A percentile compares a stretch with the other conserved stretches of the same genome.
These are phyloP conservation scores for Latrodectus elegans DNA, from an alignment of 2,888 invertebrate genomes.

Conservation along the genomic window DNA sequence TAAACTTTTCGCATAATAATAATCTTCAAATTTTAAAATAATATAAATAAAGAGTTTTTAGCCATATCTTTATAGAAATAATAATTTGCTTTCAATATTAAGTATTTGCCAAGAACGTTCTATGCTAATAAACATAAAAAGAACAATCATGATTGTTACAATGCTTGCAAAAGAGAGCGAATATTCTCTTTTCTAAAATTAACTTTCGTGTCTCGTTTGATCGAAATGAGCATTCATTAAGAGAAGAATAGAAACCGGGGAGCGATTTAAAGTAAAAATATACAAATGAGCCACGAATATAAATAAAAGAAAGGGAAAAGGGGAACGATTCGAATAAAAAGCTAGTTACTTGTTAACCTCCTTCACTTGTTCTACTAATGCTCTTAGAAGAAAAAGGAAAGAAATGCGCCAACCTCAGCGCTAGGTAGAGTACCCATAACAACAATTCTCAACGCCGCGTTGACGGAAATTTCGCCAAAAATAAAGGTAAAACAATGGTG, in stretches of 20 bases:
- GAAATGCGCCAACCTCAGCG: slow-evolving; percentile 63
- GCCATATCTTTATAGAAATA: too few relatives aligned
- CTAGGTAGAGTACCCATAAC: slow-evolving; percentile 7
- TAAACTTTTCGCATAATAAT: too few relatives aligned
- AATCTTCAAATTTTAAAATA: too few relatives aligned
- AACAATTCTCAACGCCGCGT: slow-evolving; percentile 63
- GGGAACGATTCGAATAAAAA: neutral
- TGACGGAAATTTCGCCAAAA: slow-evolving; percentile 65
- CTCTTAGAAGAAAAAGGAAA: slow-evolving; percentile 10
- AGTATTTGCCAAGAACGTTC: too few relatives aligned
- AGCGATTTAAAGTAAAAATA: slow-evolving; percentile 11
- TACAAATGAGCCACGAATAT: neutral
- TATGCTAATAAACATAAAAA: too few relatives aligned
- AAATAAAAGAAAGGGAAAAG: neutral
- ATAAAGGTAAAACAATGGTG: slow-evolving; percentile 50
- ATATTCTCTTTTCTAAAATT: slow-evolving; percentile 33
- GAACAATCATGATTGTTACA: too few relatives aligned
- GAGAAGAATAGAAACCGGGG: slow-evolving; percentile 34
- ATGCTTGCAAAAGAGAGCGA: neutral
- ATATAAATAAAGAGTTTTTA: too few relatives aligned
- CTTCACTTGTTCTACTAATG: neutral
- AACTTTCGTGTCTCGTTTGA: neutral
- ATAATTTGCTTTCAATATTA: too few relatives aligned
- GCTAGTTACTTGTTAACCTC: slow-evolving; percentile 24
- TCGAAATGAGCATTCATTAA: slow-evolving; percentile 9